Conservation (phyloP, 2,888 invertebrate genomes). For the Synergus gifuensis region DNA sequence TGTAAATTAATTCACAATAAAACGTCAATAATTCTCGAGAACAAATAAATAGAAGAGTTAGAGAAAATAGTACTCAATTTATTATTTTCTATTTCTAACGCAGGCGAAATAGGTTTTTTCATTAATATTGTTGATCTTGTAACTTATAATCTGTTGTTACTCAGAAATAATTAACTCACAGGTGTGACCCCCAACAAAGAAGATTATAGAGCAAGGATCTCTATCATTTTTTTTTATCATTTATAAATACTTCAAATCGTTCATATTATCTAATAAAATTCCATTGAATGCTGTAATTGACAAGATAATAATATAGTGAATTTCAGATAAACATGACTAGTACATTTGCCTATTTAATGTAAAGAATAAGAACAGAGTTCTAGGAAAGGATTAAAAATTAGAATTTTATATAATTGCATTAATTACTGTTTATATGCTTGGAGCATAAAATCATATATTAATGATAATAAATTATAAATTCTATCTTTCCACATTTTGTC, state of each 20-base stretch:
- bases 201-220: conserved; percentile 9
- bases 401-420: not conserved
- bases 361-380: not conserved
- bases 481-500: too few species aligned
- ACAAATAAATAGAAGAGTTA: conserved; percentile 7
- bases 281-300: not conserved
- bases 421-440: not conserved
- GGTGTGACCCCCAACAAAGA: not conserved
- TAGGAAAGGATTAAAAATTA: not conserved
- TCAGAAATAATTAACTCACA: conserved; percentile 9
- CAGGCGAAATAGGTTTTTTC: not conserved
- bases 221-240: not conserved
- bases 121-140: conserved; percentile 6
- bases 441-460: too few species aligned
- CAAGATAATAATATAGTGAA: not conserved
- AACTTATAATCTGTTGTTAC: conserved; percentile 18
- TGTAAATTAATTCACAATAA: conserved; percentile 2
- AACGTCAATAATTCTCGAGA: not conserved
- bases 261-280: not conserved
- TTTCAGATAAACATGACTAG: not conserved
- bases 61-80: not conserved
- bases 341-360: not conserved
- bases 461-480: not conserved
- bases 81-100: conserved; percentile 17
- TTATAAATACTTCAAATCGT: not conserved